Evolutionary conservation across 2,113 vertebrate genomes (phyloP).

Genomic region (Corydoras maculifer): DNA sequence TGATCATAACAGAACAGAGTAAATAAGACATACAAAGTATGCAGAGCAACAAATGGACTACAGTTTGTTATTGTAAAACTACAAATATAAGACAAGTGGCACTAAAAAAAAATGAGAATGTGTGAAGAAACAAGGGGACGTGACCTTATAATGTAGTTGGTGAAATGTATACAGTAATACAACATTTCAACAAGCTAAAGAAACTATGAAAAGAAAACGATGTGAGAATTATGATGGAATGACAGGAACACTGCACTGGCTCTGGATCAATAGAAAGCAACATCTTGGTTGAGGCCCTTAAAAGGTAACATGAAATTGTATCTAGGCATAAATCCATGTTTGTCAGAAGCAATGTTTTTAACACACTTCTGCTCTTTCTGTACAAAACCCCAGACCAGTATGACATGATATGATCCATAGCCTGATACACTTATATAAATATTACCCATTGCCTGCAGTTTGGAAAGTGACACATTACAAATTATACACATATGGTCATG

Average conservation of each 20-base stretch:
- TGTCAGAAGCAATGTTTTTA: constrained; percentile 6
- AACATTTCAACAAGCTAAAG: background rate
- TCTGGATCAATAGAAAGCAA: constrained; percentile 33
- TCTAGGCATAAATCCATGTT: background rate
- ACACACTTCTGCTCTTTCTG: constrained; percentile 17
- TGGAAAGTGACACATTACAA: background rate
- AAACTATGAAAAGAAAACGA: background rate
- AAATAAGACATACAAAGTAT: too few relatives aligned
- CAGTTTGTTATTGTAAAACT: background rate
- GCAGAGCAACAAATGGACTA: too few relatives aligned
- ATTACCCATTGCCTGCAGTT: background rate
- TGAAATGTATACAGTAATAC: background rate
- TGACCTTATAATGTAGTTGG: background rate
- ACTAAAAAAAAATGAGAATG: background rate
- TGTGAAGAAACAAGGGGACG: too few relatives aligned
- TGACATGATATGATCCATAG: constrained; percentile 19
- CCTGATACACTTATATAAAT: background rate
- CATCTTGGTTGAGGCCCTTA: constrained; percentile 20
- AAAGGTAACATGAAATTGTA: constrained; percentile 34
- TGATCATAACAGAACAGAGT: too few relatives aligned
- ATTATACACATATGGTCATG: background rate
- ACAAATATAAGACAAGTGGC: background rate
- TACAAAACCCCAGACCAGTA: constrained; percentile 4
- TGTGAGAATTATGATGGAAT: background rate
- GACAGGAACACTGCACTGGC: constrained; percentile 17